Base-by-base conservation (phyloP, 23 tunicate genomes). In the Diplosoma virens region DNA sequence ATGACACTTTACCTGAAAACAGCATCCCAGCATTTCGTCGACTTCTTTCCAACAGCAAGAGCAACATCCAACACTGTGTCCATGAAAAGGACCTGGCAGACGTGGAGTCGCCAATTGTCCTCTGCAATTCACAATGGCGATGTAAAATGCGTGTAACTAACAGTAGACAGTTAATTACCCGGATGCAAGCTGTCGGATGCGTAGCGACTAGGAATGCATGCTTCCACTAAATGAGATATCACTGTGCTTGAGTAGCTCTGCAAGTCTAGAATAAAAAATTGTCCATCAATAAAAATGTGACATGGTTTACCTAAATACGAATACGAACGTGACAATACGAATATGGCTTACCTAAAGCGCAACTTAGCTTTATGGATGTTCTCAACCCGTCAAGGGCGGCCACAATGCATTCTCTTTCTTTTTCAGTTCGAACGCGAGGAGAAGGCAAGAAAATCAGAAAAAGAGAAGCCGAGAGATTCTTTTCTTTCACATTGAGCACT, bases 41-140 rank as follows among this genome's bases (percentile, higher is more conserved):
- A 71, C 2, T 59, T 63, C 30, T 55, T 69, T 16, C 72, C 86
- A 24, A 59, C 72, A 1, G 59, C 47, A 2, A 71, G 24, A 0
- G 86, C 79, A 7, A 71, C 86, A 45, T 81, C 79, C 29, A 81
- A 23, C 28, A 71, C 79, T 0, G 79, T 35, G 23, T 81, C 86
- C 86, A 81, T 81, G 53, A 60, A 81, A 20, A 81, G 30, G 14
- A 81, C 79, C 16, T 71, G 86, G 24, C 86, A 47, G 25, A 58
- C 72, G 69, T 81, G 86, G 33, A 81, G 86, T 3, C 68, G 69
- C 59, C 35, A 2, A 37, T 67, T 27, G 52, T 16, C 11, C 16
- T 45, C 52, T 45, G 11, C 52, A 11, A n/a, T n/a, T n/a, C n/a
- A n/a, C n/a, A n/a, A n/a, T n/a, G n/a, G n/a, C n/a, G n/a, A n/a